Evolutionary conservation across 1,140 invertebrate genomes (phyloP).

Genomic region (Sitodiplosis mosellana): DNA sequence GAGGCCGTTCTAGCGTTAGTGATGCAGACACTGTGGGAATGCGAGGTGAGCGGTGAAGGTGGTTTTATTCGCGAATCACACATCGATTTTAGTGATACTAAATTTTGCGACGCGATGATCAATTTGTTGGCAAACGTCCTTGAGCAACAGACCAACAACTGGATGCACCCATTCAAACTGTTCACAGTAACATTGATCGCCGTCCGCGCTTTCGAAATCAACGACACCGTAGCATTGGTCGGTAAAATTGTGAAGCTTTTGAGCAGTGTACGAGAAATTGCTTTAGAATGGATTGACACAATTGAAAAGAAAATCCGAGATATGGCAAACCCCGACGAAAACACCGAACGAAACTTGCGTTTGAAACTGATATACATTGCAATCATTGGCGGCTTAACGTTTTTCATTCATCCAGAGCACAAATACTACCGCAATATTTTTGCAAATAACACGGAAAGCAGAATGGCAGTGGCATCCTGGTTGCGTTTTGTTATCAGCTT

Average conservation of each 20-base stretch:
- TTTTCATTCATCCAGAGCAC: background rate
- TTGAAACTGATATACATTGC: background rate
- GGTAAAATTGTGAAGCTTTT: background rate
- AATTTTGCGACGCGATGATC: background rate
- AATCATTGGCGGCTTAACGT: background rate
- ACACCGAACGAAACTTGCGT: background rate
- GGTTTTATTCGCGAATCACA: background rate
- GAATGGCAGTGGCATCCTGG: background rate
- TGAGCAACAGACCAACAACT: background rate
- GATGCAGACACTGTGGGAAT: background rate
- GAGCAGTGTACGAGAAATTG: too few species aligned
- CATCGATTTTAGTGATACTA: background rate
- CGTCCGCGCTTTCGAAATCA: background rate
- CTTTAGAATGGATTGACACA: background rate
- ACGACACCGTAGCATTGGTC: background rate
- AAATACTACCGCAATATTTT: background rate
- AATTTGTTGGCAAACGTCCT: background rate
- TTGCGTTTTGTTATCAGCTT: background rate
- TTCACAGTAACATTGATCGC: background rate
- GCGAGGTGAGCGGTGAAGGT: background rate
- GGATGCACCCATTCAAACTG: background rate
- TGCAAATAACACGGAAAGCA: background rate
- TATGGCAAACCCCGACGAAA: background rate
- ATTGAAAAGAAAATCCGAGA: background rate
- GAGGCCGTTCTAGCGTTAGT: background rate